Base-by-base conservation (phyloP, 2,797 vertebrate genomes). In the Apogon talboti region DNA sequence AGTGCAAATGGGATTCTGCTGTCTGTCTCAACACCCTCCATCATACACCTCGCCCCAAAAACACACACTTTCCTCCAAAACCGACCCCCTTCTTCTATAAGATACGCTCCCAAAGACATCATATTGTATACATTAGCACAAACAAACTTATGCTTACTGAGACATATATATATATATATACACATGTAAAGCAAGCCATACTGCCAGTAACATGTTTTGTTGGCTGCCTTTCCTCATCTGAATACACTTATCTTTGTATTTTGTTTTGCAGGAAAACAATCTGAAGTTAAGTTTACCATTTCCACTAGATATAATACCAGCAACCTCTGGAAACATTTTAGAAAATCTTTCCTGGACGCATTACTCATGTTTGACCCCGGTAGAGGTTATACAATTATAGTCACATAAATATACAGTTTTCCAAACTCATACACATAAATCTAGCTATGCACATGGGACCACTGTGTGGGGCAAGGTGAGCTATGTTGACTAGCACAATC, bases 1-100 rank as follows among this genome's bases (percentile, higher is more conserved):
- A 90, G 92, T 92, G 91, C 82, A 92, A 92, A 94, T 92, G 89
- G 91, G 92, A 91, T 93, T 91, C 88, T 85, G 84, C 84, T 89
- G 88, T 87, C 87, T 82, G 73, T 83, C 79, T 85, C 76, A 74
- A 82, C 84, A 84, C 78, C 84, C 74, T 67, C 59, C 13, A 14
- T 28, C 65, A 64, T 53, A 76, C 63, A 68, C 70, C 62, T 69
- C 35, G 8, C 66, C 61, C 30, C 43, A 51, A 37, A 69, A 18
- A 73, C 48, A 54, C 66, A 81, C 59, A 73, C 65, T 16, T 49
- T 59, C 40, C 37, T 41, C 19, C 30, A 56, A 76, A 76, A 62
- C 49, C 62, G 37, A 56, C 49, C 77, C 21, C 69, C 64, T 64
- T 69, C 48, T 21, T 42, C 15, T 62, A 13, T 35, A 35, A 79